A percentile compares a stretch with the other conserved stretches of the same genome.
Conservation (phyloP, 2,797 vertebrate species). For the Silurus aristotelis region DNA sequence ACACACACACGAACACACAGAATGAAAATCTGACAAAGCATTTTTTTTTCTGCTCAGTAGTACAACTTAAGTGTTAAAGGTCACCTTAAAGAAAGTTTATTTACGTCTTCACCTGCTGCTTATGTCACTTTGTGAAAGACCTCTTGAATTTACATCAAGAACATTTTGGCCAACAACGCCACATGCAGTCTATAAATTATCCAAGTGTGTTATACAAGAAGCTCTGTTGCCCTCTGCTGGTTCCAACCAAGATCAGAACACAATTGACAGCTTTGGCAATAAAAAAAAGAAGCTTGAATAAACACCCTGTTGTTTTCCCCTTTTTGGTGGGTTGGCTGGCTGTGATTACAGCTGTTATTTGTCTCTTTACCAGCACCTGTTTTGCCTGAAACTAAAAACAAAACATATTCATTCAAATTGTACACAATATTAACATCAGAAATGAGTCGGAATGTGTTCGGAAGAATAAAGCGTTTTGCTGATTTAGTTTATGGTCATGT, state of each 20-base stretch:
- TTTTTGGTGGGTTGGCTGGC: background rate
- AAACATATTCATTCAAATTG: background rate
- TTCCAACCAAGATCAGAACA: constrained; percentile 11
- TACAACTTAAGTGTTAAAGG: background rate
- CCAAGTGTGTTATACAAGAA: background rate
- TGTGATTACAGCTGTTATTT: constrained; percentile 24
- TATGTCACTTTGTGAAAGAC: constrained; percentile 3
- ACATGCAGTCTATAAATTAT: background rate
- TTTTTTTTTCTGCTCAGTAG: background rate
- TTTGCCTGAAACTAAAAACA: background rate
- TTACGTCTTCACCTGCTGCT: background rate
- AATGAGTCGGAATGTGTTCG: background rate
- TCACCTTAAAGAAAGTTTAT: background rate
- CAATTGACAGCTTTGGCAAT: constrained; percentile 1
- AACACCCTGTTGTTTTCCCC: background rate
- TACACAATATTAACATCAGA: background rate
- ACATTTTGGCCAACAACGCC: background rate
- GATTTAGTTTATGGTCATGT: background rate
- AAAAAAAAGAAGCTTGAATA: background rate
- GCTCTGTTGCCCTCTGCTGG: constrained; percentile 38
- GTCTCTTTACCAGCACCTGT: constrained; percentile 26
- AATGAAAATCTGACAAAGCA: background rate
- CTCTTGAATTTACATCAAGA: background rate
- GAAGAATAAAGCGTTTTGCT: background rate
- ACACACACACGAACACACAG: background rate